Evolutionary conservation across 2,113 vertebrate species (phyloP).

Genomic region (Cephalopholis sonnerati): DNA sequence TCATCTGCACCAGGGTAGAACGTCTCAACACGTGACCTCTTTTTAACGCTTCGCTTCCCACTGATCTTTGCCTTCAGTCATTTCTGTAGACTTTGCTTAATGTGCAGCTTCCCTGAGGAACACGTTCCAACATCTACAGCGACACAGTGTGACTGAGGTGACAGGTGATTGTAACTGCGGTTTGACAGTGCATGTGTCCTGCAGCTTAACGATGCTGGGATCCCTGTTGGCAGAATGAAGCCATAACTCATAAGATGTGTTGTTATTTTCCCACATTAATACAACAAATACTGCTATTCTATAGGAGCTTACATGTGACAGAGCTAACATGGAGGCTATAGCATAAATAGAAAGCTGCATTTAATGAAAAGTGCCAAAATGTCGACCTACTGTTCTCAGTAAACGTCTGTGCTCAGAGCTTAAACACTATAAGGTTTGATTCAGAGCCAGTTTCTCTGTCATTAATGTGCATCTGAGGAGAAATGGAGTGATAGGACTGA

Average conservation of each 20-base stretch:
- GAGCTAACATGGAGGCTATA: too few relatives aligned
- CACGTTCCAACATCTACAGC: background rate
- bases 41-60: constrained; percentile 35
- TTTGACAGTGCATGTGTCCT: constrained; percentile 27
- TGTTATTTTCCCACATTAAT: background rate
- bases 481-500: constrained; percentile 7
- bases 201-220: constrained; percentile 10
- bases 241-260: background rate
- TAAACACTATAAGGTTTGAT: background rate
- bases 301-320: background rate
- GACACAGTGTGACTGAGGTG: constrained; percentile 11
- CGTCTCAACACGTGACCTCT: constrained; percentile 31
- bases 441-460: constrained; percentile 2
- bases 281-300: background rate
- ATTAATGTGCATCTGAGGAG: constrained; percentile 10
- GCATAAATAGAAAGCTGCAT: background rate
- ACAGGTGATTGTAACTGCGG: constrained; percentile 17
- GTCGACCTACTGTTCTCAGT: background rate
- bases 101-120: constrained; percentile 19
- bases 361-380: constrained; percentile 16
- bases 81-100: constrained; percentile 32
- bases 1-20: constrained; percentile 25
- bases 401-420: background rate
- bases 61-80: constrained; percentile 44
- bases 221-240: background rate